Conservation (phyloP, 2,113 vertebrate genomes). For the Psophia crepitans region DNA sequence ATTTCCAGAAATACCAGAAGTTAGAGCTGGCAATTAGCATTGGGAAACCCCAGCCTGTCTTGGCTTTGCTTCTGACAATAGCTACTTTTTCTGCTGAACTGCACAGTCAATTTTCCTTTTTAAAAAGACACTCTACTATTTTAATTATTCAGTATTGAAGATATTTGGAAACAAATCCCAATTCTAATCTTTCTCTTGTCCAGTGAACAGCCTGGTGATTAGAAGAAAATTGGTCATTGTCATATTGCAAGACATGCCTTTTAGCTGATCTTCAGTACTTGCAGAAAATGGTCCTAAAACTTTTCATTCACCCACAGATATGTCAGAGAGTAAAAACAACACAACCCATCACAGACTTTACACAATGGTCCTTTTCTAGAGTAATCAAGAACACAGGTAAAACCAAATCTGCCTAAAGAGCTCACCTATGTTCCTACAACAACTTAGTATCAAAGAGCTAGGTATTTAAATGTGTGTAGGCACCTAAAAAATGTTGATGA, state of each 20-base stretch:
- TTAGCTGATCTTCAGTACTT: not conserved
- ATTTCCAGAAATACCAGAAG: conserved; percentile 63
- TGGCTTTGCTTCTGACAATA: conserved; percentile 29
- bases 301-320: not conserved
- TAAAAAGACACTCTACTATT: not conserved
- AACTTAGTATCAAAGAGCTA: not conserved
- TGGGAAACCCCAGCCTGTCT: conserved; percentile 54
- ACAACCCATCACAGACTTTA: not conserved
- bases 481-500: not conserved
- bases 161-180: not conserved
- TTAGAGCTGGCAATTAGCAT: conserved; percentile 19
- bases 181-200: not conserved
- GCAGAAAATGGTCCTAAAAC: not conserved
- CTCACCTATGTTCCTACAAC: not conserved
- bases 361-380: not conserved
- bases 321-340: not conserved
- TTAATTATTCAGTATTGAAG: not conserved
- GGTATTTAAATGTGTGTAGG: not conserved
- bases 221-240: not conserved
- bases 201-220: not conserved
- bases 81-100: conserved; percentile 20
- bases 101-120: not conserved
- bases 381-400: not conserved
- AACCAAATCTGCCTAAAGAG: not conserved
- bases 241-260: not conserved